Evolutionary conservation across 2,888 invertebrate species (phyloP), one percentile per base, ranked within the genome.

Genomic region (Noctua janthe): DNA sequence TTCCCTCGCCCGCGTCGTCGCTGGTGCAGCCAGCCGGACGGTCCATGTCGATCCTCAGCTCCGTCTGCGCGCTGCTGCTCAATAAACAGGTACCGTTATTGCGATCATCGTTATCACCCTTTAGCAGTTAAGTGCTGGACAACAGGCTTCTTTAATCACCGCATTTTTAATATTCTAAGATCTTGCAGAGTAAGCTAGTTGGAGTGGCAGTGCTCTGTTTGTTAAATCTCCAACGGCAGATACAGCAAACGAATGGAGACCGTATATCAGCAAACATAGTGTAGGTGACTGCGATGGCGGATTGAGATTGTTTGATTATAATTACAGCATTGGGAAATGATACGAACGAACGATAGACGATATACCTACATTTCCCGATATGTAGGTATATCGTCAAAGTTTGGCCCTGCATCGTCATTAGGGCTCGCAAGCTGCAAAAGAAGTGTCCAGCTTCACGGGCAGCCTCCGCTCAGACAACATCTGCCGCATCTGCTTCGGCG

Each of bases 401-500:
- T 39, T 72, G 3, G 17, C 51, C 10, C 7, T 74, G 56, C 69
- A 49, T n/a, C 51, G 7, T 76, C 47, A 35, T 6, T 78, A 94
- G 94, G 93, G 91, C 11, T 91, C 94, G 10, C 89, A 91, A 66
- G 86, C 79, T 17, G 91, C 93, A 5, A 96, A 96, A 81, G 94
- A 94, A 79, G 94, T 92, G 54, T 87, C 92, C 2, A 95, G 94
- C 82, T 85, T 93, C 72, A 90, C 93, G 8, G 94, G 92, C 79
- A 95, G 95, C 89, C 89, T 91, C 35, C 91, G 90, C 2, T 93
- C 95, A 10, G 95, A 95, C 82, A 95, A 93, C 92, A 96, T 97
- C 90, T 97, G 97, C 89, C 96, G 97, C 88, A 97, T 97, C 89
- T 97, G 97, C 91, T 97, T 97, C 93, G 97, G 97, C 84, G 97